Evolutionary conservation across 2,797 vertebrate genomes (phyloP).

Genomic region (Chloroceryle inda): DNA sequence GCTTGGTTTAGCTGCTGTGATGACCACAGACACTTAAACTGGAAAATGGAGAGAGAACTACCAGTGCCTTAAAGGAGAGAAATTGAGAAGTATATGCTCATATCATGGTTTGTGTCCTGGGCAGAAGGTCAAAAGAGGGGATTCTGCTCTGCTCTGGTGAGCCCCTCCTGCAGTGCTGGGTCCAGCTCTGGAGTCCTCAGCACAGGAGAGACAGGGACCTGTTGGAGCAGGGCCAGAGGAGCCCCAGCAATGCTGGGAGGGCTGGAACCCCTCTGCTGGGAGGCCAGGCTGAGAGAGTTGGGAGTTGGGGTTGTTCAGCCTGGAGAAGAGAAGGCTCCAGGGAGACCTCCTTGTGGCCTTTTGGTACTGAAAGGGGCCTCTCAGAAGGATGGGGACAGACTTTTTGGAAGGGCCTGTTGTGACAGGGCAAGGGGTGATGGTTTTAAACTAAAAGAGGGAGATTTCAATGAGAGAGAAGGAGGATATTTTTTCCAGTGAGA

Average conservation of each 20-base stretch:
- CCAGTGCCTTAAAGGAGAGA: neutral
- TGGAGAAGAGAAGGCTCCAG: neutral
- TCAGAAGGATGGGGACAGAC: neutral
- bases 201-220: neutral
- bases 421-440: neutral
- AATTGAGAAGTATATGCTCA: neutral
- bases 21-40: neutral
- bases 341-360: neutral
- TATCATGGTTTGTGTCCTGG: neutral
- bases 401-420: neutral
- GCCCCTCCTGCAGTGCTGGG: neutral
- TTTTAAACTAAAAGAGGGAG: neutral
- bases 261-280: neutral
- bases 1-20: neutral
- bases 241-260: neutral
- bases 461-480: neutral
- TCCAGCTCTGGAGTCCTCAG: neutral
- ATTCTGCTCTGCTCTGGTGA: neutral
- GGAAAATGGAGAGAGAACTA: neutral
- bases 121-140: neutral
- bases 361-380: neutral
- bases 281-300: neutral
- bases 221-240: neutral
- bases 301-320: neutral
- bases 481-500: neutral